Evolutionary conservation across 2,888 invertebrate species (phyloP), one percentile per base, ranked within the genome.

Genomic region (Oxycera nigricornis): DNA sequence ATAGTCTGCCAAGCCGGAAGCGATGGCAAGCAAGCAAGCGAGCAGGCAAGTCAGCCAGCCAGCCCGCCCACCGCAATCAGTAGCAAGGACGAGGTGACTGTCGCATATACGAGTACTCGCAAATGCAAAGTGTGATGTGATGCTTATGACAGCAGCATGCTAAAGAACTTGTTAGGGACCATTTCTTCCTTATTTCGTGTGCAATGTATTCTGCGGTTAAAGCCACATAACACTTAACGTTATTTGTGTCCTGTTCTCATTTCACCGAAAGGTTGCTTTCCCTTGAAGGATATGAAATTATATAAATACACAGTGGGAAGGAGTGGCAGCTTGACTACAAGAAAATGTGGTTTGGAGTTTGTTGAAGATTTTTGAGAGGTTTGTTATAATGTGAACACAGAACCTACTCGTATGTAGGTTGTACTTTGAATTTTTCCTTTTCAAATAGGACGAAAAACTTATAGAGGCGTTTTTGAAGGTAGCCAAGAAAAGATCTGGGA

Each of bases 81-180:
- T n/a, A n/a, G n/a, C n/a, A n/a, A 39, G 14, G 17, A 11, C n/a
- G 17, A 50, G 50, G 50, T n/a, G 7, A 9, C 39, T 39, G 39
- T 39, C 9, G 39, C 7, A 7, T 7, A 14, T 9, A 11, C 7
- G 9, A 22, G 24, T 24, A 22, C 30, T 11, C 70, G 31, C 55
- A 70, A 70, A 70, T 70, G 70, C 31, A 70, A 65, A 70, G 70
- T 70, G 55, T 35, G 70, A 70, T 55, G 55, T 55, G 70, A 70
- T 70, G 70, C 70, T 70, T 70, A 70, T 70, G 70, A 70, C 70
- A 70, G 70, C 52, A 65, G 65, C 65, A 65, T 65, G 65, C 52
- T 31, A 24, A 70, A 52, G 70, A 70, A 30, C 70, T 70, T 70
- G 70, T 70, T 55, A 70, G 22, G 55, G 70, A 52, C 30, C 55